Percentiles rank a stretch among this genome's conserved stretches.
These are phyloP conservation scores for Venusia cambrica DNA, from an alignment of 2,888 invertebrate species.

Conservation along the genomic window DNA sequence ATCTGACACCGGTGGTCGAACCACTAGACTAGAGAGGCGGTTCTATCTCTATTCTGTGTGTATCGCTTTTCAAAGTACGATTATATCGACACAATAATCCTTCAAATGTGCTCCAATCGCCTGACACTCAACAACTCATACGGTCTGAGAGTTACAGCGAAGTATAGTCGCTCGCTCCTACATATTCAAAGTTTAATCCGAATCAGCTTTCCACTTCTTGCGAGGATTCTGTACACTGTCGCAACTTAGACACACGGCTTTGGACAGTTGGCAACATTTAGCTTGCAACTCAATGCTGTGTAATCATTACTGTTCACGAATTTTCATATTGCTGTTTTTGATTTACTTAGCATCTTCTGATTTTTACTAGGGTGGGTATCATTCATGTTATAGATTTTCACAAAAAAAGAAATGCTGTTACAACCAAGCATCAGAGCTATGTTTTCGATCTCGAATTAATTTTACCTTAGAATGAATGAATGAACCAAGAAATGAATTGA, in stretches of 20 bases:
- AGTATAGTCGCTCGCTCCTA: conserved; percentile 48
- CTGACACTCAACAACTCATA: conserved; percentile 23
- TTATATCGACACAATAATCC: conserved; percentile 20
- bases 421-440: too few species aligned
- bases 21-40: too few species aligned
- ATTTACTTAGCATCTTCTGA: too few species aligned
- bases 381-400: too few species aligned
- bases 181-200: conserved; percentile 75
- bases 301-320: conserved; percentile 10
- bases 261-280: conserved; percentile 22
- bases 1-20: too few species aligned
- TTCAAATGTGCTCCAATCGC: conserved; percentile 17
- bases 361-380: too few species aligned
- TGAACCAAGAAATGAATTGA: too few species aligned
- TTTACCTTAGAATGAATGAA: too few species aligned
- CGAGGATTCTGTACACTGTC: conserved; percentile 20
- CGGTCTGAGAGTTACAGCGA: conserved; percentile 15
- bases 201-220: conserved; percentile 59
- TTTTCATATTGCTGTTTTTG: conserved; percentile 6
- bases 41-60: too few species aligned
- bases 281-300: conserved; percentile 21
- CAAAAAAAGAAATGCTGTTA: too few species aligned
- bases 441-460: too few species aligned
- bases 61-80: not conserved
- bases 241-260: conserved; percentile 21